Base-by-base conservation (phyloP, 2,888 invertebrate species). In the Eumacrocentrus americanus region DNA sequence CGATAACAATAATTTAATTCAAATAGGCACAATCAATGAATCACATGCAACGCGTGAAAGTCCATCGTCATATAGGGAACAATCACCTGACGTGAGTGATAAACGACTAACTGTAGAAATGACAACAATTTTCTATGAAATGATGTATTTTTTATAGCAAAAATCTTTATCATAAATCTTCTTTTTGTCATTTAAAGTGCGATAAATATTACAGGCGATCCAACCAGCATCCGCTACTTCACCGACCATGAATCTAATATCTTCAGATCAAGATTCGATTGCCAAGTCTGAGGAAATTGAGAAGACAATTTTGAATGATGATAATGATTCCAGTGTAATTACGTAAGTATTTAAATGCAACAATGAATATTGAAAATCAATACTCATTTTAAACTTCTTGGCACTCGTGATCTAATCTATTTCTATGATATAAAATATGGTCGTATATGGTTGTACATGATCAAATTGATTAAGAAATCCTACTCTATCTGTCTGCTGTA, bases 211-310 rank as follows among this genome's bases (percentile, higher is more conserved):
- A 62, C 64, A 65, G 50, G 57, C 72, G n/a, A 22, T 70, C 2
- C 72, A 74, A 46, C 65, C 74, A 11, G 58, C 65, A 23, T 72
- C 75, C 20, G 66, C 73, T 14, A 62, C 70, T 22, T 76, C 38
- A 16, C 18, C 38, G 18, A 40, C 38, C 7, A 40, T 16, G 14
- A 40, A 40, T 40, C 14, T 16, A 7, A 67, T 62, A 55, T 67
- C 66, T 58, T 66, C 70, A 38, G 64, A 62, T 61, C 72, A 71
- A 47, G 63, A 65, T 18, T 46, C 20, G 12, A 58, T 29, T 57
- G 68, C 67, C 56, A 55, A 63, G 55, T 65, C 69, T 63, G 56
- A 64, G 29, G 75, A 70, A 66, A 48, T 60, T 35, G 71, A 48
- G 67, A 72, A 75, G 71, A 54, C 75, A n/a, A n/a, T n/a, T n/a